phyloP scores from a whole-genome alignment of 2,797 vertebrate genomes.

The Liasis olivaceus region DNA sequence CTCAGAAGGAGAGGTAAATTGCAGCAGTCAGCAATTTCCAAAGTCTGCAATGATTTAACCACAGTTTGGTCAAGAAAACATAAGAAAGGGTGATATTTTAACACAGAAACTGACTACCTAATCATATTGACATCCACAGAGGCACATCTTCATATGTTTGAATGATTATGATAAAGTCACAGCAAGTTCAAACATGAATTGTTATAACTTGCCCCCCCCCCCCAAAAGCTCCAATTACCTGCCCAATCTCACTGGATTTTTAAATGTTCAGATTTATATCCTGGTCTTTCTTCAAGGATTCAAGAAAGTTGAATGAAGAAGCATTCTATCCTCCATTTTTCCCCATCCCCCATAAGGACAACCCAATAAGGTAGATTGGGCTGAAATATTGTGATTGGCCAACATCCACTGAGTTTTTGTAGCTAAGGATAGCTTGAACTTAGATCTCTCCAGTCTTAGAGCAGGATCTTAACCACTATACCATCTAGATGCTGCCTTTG shows the following conservation, averaged over 20 bases:
- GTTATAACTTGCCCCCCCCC: not conserved
- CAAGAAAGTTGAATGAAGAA: not conserved
- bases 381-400: not conserved
- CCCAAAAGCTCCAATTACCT: not conserved
- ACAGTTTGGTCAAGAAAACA: rapidly evolving
- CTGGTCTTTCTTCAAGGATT: not conserved
- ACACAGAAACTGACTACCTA: not conserved
- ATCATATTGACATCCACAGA: not conserved
- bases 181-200: not conserved
- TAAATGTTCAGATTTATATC: not conserved
- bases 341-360: not conserved
- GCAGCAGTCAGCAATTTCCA: not conserved
- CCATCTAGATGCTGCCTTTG: not conserved
- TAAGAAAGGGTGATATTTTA: not conserved
- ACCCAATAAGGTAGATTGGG: not conserved
- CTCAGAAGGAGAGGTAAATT: not conserved
- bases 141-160: not conserved
- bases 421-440: not conserved
- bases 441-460: too few relatives aligned
- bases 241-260: not conserved
- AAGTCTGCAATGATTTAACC: rapidly evolving
- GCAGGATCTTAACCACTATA: not conserved
- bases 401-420: not conserved
- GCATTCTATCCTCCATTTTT: not conserved
- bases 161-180: not conserved